These are phyloP conservation scores for Kryptopterus vitreolus DNA, from an alignment of 2,797 vertebrate species.

Conservation along the genomic window DNA sequence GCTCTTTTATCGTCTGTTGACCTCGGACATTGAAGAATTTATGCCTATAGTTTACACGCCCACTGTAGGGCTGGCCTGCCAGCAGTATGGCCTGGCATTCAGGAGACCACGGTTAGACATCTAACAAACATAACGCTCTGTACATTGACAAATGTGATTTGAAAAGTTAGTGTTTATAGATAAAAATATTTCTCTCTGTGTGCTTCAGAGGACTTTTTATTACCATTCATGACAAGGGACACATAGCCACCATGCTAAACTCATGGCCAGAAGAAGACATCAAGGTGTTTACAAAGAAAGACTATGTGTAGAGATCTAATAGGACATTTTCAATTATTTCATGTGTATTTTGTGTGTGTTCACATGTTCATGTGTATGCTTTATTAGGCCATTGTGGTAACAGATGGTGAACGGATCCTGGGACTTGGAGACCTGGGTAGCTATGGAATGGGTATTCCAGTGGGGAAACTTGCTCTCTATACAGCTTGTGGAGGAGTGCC, in stretches of 20 bases:
- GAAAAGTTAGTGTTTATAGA: not conserved
- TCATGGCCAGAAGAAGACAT: constrained; percentile 96
- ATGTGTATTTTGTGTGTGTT: not conserved
- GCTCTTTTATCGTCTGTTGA: constrained; percentile 94
- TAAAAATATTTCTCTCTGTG: not conserved
- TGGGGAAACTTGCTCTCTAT: constrained; percentile 86
- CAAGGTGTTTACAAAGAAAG: constrained; percentile 76
- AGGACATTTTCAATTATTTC: not conserved
- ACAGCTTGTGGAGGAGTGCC: constrained; percentile 84
- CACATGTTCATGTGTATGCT: not conserved
- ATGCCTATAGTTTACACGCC: constrained; percentile 98
- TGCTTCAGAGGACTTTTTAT: constrained; percentile 90
- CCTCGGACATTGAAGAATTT: constrained; percentile 92
- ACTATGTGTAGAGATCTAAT: not conserved
- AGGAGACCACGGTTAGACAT: constrained; percentile 89
- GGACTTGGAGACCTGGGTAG: constrained; percentile 85
- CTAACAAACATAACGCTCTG: not conserved
- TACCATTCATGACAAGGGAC: constrained; percentile 95
- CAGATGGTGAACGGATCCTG: constrained; percentile 84
- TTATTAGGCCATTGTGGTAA: constrained; percentile 83
- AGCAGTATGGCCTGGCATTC: constrained; percentile 95
- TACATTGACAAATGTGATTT: not conserved
- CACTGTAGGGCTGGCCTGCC: constrained; percentile 93
- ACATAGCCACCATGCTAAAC: constrained; percentile 92
- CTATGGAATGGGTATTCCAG: constrained; percentile 86